A percentile compares a stretch with the other conserved stretches of the same genome.
Conservation (phyloP, 1,140 invertebrate genomes). For the Hermetia illucens region DNA sequence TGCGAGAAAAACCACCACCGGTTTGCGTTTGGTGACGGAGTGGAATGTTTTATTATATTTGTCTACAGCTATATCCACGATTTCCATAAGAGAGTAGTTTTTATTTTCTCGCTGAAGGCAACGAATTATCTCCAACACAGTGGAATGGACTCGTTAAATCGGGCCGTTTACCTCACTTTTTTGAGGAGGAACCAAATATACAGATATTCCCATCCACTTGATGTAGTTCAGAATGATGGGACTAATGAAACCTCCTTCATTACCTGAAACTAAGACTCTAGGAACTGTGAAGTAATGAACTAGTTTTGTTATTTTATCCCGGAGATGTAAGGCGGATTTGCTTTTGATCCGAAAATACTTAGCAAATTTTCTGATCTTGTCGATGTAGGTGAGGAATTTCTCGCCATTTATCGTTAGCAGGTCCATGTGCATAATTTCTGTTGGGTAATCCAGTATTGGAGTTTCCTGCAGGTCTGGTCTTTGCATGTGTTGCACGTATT, state of each 20-base stretch:
- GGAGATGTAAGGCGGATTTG: not conserved
- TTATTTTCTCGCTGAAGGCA: not conserved
- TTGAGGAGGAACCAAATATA: not conserved
- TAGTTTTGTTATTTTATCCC: not conserved
- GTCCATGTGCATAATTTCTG: conserved; percentile 2
- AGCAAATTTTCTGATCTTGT: conserved; percentile 3
- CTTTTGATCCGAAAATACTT: conserved; percentile 1
- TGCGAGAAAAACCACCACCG: not conserved
- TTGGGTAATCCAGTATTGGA: not conserved
- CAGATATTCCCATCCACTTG: not conserved
- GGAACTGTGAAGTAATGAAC: not conserved
- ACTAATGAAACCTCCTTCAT: not conserved
- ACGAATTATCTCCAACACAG: not conserved
- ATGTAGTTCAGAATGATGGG: not conserved
- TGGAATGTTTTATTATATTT: conserved; percentile 3
- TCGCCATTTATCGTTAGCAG: not conserved
- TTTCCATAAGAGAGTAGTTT: not conserved
- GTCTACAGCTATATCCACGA: not conserved
- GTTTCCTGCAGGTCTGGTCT: not conserved
- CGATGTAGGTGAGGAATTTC: conserved; percentile 1
- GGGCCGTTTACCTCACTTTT: not conserved
- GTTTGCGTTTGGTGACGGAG: not conserved
- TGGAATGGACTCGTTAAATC: conserved; percentile 3
- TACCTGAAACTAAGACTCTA: not conserved
- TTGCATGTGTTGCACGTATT: conserved; percentile 1